phyloP scores from a whole-genome alignment of 2,113 vertebrate genomes.

The Apistogramma diplotaenia region DNA sequence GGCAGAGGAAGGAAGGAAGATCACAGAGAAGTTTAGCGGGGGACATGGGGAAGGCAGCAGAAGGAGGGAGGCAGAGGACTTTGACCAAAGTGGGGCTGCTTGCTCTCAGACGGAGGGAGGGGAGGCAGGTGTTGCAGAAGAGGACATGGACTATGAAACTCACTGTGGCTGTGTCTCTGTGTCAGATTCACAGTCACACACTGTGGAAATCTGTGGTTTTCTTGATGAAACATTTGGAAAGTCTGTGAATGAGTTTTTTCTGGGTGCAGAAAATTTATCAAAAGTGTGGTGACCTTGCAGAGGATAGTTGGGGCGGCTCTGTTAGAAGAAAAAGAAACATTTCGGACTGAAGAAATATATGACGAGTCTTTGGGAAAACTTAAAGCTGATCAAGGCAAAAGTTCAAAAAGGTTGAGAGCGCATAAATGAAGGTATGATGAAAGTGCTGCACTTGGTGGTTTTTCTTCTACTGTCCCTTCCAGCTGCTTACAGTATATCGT shows the following conservation, averaged over 20 bases:
- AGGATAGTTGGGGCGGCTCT: neutral
- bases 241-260: neutral
- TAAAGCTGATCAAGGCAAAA: too few species aligned
- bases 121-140: too few species aligned
- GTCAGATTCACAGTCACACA: neutral
- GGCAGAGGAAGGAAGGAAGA: too few species aligned
- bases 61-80: too few species aligned
- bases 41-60: too few species aligned
- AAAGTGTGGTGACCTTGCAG: neutral
- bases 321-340: neutral
- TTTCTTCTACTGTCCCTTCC: too few species aligned
- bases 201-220: neutral
- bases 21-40: too few species aligned
- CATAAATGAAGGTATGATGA: too few species aligned
- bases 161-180: neutral
- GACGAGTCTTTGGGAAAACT: neutral
- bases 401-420: neutral
- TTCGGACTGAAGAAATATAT: neutral
- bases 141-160: neutral
- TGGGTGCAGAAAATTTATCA: neutral
- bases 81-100: too few species aligned
- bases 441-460: too few species aligned
- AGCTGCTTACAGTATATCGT: too few species aligned
- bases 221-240: neutral
- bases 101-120: too few species aligned